Conservation (phyloP, 2,888 invertebrate species). For the Caenorhabditis sulstoni region DNA sequence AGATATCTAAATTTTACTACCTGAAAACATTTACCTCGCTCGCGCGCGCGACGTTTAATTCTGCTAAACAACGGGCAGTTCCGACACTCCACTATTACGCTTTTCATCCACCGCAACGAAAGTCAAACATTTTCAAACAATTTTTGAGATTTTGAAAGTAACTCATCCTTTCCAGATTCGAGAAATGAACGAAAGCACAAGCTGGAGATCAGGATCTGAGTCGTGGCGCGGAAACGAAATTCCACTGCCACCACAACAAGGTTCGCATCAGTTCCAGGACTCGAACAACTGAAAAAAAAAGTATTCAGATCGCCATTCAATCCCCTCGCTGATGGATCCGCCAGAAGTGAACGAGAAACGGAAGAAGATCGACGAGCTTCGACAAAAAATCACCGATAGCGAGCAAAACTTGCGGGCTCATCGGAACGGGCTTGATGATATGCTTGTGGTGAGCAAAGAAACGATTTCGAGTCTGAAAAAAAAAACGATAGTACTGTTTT, state of each 20-base stretch:
- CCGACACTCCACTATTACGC: too few relatives aligned
- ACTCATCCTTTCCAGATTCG: too few relatives aligned
- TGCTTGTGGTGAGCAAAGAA: conserved; percentile 15
- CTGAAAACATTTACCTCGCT: too few relatives aligned
- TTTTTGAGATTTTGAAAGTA: too few relatives aligned
- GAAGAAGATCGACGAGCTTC: conserved; percentile 75
- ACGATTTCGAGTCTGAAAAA: neutral
- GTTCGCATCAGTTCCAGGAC: too few relatives aligned
- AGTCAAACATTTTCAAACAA: too few relatives aligned
- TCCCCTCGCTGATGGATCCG: conserved; percentile 54
- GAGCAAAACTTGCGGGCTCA: conserved; percentile 96
- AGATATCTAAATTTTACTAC: too few relatives aligned
- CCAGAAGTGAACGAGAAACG: conserved; percentile 56
- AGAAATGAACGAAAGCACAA: conserved; percentile 39
- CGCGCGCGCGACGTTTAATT: too few relatives aligned
- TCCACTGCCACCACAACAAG: conserved; percentile 35
- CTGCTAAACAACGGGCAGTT: too few relatives aligned
- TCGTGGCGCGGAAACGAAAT: conserved; percentile 36
- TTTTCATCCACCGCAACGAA: too few relatives aligned
- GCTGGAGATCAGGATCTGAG: conserved; percentile 30
- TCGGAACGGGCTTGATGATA: conserved; percentile 82
- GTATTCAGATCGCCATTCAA: conserved; percentile 83
- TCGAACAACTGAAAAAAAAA: too few relatives aligned
- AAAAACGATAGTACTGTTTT: neutral
- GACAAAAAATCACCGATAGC: conserved; percentile 91